These are phyloP conservation scores for Cromileptes altivelis DNA, from an alignment of 2,113 vertebrate genomes.

Conservation along the genomic window DNA sequence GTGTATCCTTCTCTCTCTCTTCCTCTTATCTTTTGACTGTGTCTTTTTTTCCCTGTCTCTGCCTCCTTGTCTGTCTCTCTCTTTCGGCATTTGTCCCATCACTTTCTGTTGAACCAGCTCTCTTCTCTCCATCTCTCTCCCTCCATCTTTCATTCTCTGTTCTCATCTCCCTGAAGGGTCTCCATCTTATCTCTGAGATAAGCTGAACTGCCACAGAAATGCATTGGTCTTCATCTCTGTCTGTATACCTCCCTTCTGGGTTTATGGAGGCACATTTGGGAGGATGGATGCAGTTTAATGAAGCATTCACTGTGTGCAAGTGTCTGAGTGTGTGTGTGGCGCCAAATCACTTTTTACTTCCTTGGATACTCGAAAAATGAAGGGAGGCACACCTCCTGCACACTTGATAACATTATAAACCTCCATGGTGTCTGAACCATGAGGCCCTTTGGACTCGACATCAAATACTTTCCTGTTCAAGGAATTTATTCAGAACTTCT, in stretches of 20 bases:
- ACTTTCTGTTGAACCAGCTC: slow-evolving; percentile 40
- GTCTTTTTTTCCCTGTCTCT: slow-evolving; percentile 28
- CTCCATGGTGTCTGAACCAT: slow-evolving; percentile 55
- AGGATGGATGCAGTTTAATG: slow-evolving; percentile 73
- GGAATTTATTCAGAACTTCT: slow-evolving; percentile 68
- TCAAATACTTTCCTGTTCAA: slow-evolving; percentile 70
- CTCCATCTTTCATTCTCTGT: slow-evolving; percentile 55
- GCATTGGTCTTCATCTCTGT: slow-evolving; percentile 65
- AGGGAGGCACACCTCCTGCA: slow-evolving; percentile 55
- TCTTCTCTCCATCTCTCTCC: slow-evolving; percentile 35
- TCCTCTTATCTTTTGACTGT: slow-evolving; percentile 21
- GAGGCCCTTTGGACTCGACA: slow-evolving; percentile 64
- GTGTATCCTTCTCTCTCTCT: not conserved
- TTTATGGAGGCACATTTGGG: slow-evolving; percentile 66
- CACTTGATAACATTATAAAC: slow-evolving; percentile 71
- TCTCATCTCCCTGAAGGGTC: slow-evolving; percentile 74
- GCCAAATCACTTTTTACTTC: slow-evolving; percentile 57
- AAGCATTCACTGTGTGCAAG: slow-evolving; percentile 56
- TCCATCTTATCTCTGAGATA: slow-evolving; percentile 72
- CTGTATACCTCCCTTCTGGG: slow-evolving; percentile 53
- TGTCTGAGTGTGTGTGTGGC: slow-evolving; percentile 29
- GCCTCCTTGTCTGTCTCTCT: slow-evolving; percentile 17
- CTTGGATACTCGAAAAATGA: slow-evolving; percentile 30
- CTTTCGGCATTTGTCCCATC: slow-evolving; percentile 45
- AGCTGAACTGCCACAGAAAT: slow-evolving; percentile 61